phyloP scores from a whole-genome alignment of 1,140 invertebrate genomes.

The Drosophila obscura region DNA sequence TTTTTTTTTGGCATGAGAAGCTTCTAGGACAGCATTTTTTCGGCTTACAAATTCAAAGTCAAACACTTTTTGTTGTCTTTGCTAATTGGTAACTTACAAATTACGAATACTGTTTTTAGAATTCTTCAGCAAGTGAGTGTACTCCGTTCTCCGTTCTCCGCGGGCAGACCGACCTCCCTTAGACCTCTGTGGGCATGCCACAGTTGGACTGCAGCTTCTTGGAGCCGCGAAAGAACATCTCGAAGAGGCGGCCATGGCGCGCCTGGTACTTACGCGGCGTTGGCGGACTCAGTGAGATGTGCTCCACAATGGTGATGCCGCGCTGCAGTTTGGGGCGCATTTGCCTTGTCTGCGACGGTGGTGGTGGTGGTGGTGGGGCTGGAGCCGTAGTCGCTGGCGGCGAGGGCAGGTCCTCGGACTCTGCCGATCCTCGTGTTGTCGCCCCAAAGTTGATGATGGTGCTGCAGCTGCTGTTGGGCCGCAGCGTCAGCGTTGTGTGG shows the following conservation, averaged over 20 bases:
- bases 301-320: slow-evolving; percentile 74
- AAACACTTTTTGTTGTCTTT: slow-evolving; percentile 37
- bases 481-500: slow-evolving; percentile 57
- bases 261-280: slow-evolving; percentile 63
- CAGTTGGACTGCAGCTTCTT: slow-evolving; percentile 73
- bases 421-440: slow-evolving; percentile 38
- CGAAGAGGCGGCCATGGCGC: slow-evolving; percentile 63
- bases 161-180: no score
- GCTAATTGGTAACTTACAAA: slow-evolving; percentile 62
- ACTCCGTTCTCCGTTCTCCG: no score
- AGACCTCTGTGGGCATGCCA: slow-evolving; percentile 70
- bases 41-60: slow-evolving; percentile 40
- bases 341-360: slow-evolving; percentile 5
- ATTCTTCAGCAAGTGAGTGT: slow-evolving; percentile 77
- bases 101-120: slow-evolving; percentile 82
- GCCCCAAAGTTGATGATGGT: slow-evolving; percentile 77
- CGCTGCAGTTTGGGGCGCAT: slow-evolving; percentile 64
- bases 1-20: slow-evolving; percentile 77
- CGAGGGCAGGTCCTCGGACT: slow-evolving; percentile 60
- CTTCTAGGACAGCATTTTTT: slow-evolving; percentile 71
- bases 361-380: background rate
- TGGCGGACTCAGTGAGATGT: slow-evolving; percentile 61
- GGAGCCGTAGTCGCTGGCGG: slow-evolving; percentile 27
- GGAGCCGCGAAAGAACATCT: slow-evolving; percentile 76
- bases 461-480: slow-evolving; percentile 77